Evolutionary conservation across 2,888 invertebrate genomes (phyloP), one percentile per base, ranked within the genome.

Genomic region (Andricus curvator): DNA sequence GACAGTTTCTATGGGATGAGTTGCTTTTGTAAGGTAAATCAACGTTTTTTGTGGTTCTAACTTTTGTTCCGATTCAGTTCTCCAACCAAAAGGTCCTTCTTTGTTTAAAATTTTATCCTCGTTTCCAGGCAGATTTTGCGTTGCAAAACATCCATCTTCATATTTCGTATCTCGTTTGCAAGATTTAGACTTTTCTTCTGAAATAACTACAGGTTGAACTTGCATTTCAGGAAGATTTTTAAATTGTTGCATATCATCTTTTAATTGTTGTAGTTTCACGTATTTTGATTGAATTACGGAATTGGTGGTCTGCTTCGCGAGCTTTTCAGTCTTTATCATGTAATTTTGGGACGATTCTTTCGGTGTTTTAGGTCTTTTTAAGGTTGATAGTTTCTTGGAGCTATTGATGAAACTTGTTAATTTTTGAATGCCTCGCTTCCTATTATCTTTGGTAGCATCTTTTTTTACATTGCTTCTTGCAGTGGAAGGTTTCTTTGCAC

Each of bases 221-320:
- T 88, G 85, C 64, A 37, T 37, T 9, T 60, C 22, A 4, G 83
- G 81, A 60, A 74, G 78, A 1, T 33, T 78, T 9, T 86, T 88
- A 87, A 90, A 85, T 86, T 89, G 87, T 88, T 88, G 87, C 88
- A 91, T 62, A 77, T 83, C 80, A 33, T 81, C 81, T n/a, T 86
- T 88, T 11, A 86, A 41, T 37, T 79, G 80, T 8, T 82, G 60
- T 76, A 84, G 78, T 77, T 66, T 33, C 37, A n/a, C 20, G 2
- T 33, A 37, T 66, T 37, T 66, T n/a, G 33, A 66, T 37, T n/a
- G 62, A 9, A 62, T 62, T 11, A 11, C 13, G 8, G n/a, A 25
- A 65, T 17, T 33, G 15, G 13, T 17, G 25, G 20, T 33, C 17
- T 65, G 29, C 33, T 20, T 68, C 22, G n/a, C 22, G 1, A 44